Conservation (phyloP, 2,888 invertebrate species). For the Agrochola lychnidis region DNA sequence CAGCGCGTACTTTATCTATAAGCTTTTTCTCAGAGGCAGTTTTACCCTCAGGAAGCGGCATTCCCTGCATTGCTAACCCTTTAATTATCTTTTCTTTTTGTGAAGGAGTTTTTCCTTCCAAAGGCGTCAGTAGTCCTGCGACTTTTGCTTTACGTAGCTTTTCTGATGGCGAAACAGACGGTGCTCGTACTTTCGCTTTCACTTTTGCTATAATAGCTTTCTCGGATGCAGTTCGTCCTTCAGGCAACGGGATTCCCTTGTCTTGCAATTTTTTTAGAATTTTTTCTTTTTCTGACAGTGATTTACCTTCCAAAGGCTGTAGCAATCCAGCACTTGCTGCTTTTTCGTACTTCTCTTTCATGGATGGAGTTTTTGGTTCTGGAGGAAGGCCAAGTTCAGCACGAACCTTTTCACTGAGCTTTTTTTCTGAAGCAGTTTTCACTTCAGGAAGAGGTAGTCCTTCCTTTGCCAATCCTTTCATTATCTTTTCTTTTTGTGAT, state of each 20-base stretch:
- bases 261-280: background rate
- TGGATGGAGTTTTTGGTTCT: background rate
- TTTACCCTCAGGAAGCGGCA: background rate
- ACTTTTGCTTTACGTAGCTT: no score
- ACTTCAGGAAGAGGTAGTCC: no score
- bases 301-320: background rate
- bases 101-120: no score
- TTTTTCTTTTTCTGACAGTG: background rate
- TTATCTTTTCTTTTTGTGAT: no score
- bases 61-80: background rate
- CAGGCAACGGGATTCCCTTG: no score
- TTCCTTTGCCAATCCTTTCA: no score
- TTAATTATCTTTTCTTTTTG: background rate
- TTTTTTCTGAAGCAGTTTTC: no score
- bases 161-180: background rate
- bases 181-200: background rate
- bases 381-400: no score
- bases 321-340: slow-evolving; percentile 19
- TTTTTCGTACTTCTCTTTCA: slow-evolving; percentile 59
- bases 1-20: no score
- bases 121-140: no score
- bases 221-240: slow-evolving; percentile 26
- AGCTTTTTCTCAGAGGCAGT: background rate
- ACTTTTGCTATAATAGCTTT: slow-evolving; percentile 47
- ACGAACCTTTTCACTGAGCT: no score